Conservation (phyloP, 2,113 vertebrate genomes). For the Pseudopipra pipra region DNA sequence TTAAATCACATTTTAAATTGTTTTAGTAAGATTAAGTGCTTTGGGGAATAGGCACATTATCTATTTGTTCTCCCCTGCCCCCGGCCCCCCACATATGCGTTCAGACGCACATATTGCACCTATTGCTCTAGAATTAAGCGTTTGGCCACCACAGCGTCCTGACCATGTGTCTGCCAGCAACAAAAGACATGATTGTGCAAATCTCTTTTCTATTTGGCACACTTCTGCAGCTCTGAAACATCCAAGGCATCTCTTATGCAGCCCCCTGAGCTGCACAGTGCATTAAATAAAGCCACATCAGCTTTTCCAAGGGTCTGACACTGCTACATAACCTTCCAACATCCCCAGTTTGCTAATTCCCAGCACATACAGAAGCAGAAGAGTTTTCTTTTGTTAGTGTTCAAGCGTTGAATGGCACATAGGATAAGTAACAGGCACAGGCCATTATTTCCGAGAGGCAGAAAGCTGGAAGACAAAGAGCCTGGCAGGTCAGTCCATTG, state of each 20-base stretch:
- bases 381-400: not conserved
- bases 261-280: not conserved
- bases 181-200: not conserved
- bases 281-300: not conserved
- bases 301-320: not conserved
- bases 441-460: not conserved
- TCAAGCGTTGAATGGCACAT: accelerated
- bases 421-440: not conserved
- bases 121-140: not conserved
- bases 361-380: not conserved
- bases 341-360: not conserved
- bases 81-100: not conserved
- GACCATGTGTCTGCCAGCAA: not conserved
- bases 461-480: not conserved
- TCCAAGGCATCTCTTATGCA: not conserved
- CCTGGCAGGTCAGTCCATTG: not conserved
- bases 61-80: not conserved
- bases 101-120: not conserved
- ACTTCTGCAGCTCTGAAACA: not conserved
- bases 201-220: not conserved
- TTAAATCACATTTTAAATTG: not conserved
- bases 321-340: not conserved
- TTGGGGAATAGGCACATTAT: not conserved
- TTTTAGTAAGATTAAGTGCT: not conserved
- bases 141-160: not conserved